Evolutionary conservation across 2,113 vertebrate genomes (phyloP).

Genomic region (Cyanoramphus novaezelandiae): DNA sequence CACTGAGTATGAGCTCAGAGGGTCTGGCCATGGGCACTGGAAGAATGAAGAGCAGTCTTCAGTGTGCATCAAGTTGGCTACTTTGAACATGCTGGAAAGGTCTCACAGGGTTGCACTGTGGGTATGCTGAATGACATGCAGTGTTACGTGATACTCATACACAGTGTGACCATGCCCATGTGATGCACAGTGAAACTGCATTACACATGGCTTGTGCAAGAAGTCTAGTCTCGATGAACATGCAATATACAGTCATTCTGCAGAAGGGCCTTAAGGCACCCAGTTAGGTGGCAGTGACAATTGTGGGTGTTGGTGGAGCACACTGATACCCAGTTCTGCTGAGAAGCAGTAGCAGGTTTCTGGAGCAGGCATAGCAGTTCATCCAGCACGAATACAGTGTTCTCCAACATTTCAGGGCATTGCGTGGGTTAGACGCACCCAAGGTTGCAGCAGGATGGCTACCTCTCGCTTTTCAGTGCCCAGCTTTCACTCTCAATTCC

Average conservation of each 20-base stretch:
- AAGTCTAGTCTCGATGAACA: neutral
- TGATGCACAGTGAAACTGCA: neutral
- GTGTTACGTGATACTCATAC: neutral
- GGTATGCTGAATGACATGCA: neutral
- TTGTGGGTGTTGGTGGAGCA: neutral
- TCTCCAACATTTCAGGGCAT: neutral
- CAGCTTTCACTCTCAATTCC: neutral
- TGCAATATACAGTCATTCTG: neutral
- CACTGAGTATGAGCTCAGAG: accelerated
- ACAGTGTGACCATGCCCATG: accelerated
- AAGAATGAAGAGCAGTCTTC: neutral
- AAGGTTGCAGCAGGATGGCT: neutral
- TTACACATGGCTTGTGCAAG: neutral
- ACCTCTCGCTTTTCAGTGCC: neutral
- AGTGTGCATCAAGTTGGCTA: neutral
- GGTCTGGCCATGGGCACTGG: neutral
- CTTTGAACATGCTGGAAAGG: neutral
- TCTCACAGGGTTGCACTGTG: accelerated
- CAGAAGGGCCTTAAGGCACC: neutral
- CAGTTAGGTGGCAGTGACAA: neutral
- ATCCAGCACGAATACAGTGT: accelerated
- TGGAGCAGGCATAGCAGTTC: neutral
- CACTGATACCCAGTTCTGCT: neutral
- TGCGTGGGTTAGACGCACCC: too few species aligned
- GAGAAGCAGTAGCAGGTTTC: neutral